Evolutionary conservation across 2,888 invertebrate genomes (phyloP), one percentile per base, ranked within the genome.

Genomic region (Oligia strigilis): DNA sequence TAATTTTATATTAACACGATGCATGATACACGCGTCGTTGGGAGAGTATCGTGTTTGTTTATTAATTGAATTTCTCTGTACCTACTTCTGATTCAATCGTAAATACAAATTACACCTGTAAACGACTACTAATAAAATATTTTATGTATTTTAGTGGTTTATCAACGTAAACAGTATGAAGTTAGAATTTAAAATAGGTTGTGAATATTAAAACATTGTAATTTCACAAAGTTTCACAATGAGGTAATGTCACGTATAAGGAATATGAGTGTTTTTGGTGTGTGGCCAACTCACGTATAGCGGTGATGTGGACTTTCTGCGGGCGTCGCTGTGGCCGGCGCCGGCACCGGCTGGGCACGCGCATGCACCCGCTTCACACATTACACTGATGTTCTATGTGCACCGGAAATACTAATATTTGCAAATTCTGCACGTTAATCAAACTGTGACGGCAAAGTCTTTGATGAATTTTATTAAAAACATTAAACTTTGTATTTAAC

Each of bases 201-300:
- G 80, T 81, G 77, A 81, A 86, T 89, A 79, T 81, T 78, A 81
- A 82, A 82, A 83, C 76, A 88, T 84, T 89, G 75, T 72, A 83
- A 83, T 85, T 85, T 85, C 69, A 80, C 84, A 85, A 88, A 89
- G 84, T 88, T 87, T 82, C 86, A 85, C 90, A 82, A 70, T 87
- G 83, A 81, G 80, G 80, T 74, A 86, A 77, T 88, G 89, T 85
- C 91, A 89, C 90, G 88, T 92, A 86, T 87, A 90, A 89, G 90
- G 91, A 88, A 92, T 92, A 92, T 92, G 89, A 92, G 86, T 91
- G 90, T 90, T 91, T 92, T 95, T 95, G 95, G 93, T 95, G 86
- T 90, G 90, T 81, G 90, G 93, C 95, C 95, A 95, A 95, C 94
- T 95, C 95, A 95, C 95, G 95, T 94, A 89, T 88, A 87, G 85